phyloP scores from a whole-genome alignment of 2,888 invertebrate genomes.

The Caenorhabditis virilis region DNA sequence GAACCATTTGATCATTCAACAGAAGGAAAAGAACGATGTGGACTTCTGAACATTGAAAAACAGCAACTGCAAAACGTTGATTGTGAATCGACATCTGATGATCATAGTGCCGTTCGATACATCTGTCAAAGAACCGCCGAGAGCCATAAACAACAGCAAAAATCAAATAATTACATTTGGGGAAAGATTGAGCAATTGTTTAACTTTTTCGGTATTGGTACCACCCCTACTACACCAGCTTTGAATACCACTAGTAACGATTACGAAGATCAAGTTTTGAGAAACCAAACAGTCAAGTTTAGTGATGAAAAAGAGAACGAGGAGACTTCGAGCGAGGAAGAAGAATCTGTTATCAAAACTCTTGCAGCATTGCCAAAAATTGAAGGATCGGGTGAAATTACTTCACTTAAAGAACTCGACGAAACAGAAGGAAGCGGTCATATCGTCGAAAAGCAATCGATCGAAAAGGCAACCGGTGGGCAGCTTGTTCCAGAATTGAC shows the following conservation, averaged over 20 bases:
- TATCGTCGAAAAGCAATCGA: slow-evolving; percentile 23
- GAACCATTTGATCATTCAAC: slow-evolving; percentile 36
- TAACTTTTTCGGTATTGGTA: slow-evolving; percentile 42
- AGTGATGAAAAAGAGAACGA: background rate
- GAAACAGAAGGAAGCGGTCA: slow-evolving; percentile 20
- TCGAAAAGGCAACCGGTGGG: too few relatives aligned
- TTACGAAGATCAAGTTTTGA: slow-evolving; percentile 30
- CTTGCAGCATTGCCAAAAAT: slow-evolving; percentile 24
- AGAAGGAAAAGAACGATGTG: slow-evolving; percentile 32
- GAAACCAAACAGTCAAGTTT: background rate
- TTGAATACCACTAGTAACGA: slow-evolving; percentile 19
- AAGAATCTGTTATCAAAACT: slow-evolving; percentile 21
- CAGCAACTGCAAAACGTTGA: slow-evolving; percentile 28
- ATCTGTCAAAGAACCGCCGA: slow-evolving; percentile 33
- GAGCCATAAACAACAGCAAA: slow-evolving; percentile 38
- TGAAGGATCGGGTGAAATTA: slow-evolving; percentile 30
- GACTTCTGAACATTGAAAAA: slow-evolving; percentile 26
- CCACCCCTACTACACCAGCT: slow-evolving; percentile 3
- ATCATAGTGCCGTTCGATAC: slow-evolving; percentile 29
- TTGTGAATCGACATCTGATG: slow-evolving; percentile 19
- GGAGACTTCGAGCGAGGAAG: slow-evolving; percentile 33
- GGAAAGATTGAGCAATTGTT: slow-evolving; percentile 43
- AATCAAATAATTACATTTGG: slow-evolving; percentile 48
- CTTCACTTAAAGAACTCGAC: slow-evolving; percentile 13
- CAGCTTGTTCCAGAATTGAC: slow-evolving; percentile 7